Evolutionary conservation across 2,113 vertebrate species (phyloP).

Genomic region (Oryzias curvinotus): DNA sequence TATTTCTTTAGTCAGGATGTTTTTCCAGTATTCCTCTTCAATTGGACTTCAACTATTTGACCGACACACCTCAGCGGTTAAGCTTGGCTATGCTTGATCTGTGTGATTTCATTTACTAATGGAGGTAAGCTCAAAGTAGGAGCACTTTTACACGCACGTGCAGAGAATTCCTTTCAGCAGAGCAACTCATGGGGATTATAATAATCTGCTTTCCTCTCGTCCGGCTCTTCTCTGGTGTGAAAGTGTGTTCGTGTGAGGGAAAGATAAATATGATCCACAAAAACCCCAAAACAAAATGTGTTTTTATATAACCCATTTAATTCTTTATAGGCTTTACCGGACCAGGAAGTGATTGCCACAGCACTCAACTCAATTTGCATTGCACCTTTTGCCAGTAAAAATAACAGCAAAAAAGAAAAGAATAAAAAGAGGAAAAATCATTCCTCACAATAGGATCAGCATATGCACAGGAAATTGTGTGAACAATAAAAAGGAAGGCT

Average conservation of each 20-base stretch:
- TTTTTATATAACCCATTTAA: conserved; percentile 41
- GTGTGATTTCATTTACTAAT: conserved; percentile 60
- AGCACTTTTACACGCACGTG: not conserved
- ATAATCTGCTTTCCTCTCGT: conserved; percentile 59
- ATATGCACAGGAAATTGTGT: not conserved
- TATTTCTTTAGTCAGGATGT: too few species aligned
- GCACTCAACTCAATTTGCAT: not conserved
- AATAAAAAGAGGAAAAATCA: too few species aligned
- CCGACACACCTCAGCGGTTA: not conserved
- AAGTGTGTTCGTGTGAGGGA: not conserved
- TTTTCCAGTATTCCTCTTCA: too few species aligned
- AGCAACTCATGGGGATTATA: conserved; percentile 60
- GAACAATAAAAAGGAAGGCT: conserved; percentile 30
- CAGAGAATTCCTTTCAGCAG: conserved; percentile 20
- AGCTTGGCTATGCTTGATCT: not conserved
- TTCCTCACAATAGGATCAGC: too few species aligned
- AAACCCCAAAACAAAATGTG: not conserved
- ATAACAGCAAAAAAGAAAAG: too few species aligned
- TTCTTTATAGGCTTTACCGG: conserved; percentile 34
- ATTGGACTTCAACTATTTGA: not conserved
- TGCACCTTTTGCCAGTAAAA: too few species aligned
- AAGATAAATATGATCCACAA: too few species aligned
- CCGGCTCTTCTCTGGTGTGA: conserved; percentile 5
- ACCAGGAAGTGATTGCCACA: conserved; percentile 1
- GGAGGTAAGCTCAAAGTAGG: conserved; percentile 24